A percentile compares a stretch with the other conserved stretches of the same genome.
These are phyloP conservation scores for Trematocara unimaculatum DNA, from an alignment of 2,113 vertebrate species.

Conservation along the genomic window DNA sequence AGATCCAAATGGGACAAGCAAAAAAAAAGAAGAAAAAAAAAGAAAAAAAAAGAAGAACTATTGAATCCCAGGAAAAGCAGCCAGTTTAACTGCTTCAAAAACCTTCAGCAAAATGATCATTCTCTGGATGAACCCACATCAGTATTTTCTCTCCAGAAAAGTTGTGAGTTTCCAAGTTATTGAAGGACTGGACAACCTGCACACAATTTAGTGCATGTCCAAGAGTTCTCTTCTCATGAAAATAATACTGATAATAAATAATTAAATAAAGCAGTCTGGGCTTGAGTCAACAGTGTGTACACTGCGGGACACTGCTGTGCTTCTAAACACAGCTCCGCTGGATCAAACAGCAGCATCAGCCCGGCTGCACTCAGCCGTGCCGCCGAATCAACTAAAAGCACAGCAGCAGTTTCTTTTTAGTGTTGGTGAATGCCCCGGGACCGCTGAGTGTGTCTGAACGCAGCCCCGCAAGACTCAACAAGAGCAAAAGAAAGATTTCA, in stretches of 20 bases:
- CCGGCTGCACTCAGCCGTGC: neutral
- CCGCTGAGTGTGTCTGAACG: neutral
- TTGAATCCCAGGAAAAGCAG: neutral
- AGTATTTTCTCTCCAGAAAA: neutral
- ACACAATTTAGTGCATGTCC: neutral
- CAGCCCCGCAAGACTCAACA: neutral
- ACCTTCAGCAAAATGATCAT: neutral
- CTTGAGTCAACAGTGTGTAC: constrained; percentile 2
- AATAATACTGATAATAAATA: neutral
- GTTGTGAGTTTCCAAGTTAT: neutral
- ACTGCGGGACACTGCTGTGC: neutral
- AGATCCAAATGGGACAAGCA: no score
- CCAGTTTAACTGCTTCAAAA: neutral
- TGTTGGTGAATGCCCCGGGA: neutral
- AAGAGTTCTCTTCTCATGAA: neutral
- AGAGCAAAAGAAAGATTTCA: neutral
- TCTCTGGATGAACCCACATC: neutral
- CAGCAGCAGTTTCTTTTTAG: neutral
- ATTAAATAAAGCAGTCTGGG: neutral
- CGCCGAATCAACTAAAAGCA: neutral
- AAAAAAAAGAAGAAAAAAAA: no score
- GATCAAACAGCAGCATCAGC: constrained; percentile 15
- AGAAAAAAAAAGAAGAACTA: neutral
- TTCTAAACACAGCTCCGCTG: neutral
- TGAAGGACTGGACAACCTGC: neutral